A percentile compares a stretch with the other conserved stretches of the same genome.
These are phyloP conservation scores for Aphis gossypii DNA, from an alignment of 1,140 invertebrate genomes.

Conservation along the genomic window DNA sequence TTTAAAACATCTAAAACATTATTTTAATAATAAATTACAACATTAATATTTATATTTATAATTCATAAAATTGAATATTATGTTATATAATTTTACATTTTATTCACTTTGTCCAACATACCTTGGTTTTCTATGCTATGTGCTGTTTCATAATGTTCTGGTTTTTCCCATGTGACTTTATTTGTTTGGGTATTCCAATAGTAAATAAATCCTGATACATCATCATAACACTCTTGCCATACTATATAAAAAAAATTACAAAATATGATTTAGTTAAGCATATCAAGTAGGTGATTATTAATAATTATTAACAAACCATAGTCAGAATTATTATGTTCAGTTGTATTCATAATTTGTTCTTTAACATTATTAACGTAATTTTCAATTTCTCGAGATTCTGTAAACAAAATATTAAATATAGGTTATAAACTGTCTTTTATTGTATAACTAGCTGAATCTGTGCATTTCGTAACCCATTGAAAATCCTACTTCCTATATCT, in stretches of 20 bases:
- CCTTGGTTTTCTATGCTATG: slow-evolving; percentile 32
- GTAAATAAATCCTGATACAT: slow-evolving; percentile 55
- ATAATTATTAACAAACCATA: not conserved
- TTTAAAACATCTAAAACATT: slow-evolving; percentile 31
- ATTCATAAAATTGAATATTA: not conserved
- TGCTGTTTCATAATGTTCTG: slow-evolving; percentile 36
- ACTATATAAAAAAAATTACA: not conserved
- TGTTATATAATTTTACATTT: not conserved
- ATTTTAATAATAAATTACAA: not conserved
- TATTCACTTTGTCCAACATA: not conserved
- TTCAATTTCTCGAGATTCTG: slow-evolving; percentile 38
- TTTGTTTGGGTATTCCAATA: slow-evolving; percentile 55
- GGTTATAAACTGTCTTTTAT: not conserved
- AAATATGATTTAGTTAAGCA: not conserved
- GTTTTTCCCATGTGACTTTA: slow-evolving; percentile 55
- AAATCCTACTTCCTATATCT: no score
- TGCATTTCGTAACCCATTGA: no score
- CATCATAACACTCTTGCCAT: slow-evolving; percentile 55
- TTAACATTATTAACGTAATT: slow-evolving; percentile 27
- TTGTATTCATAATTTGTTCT: slow-evolving; percentile 45
- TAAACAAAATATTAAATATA: not conserved
- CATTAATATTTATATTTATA: not conserved
- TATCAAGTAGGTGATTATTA: not conserved
- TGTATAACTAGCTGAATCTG: not conserved
- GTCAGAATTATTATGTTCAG: slow-evolving; percentile 36